These are phyloP conservation scores for Neomonachus schauinslandi DNA, from an alignment of 2,113 vertebrate species.

Conservation along the genomic window DNA sequence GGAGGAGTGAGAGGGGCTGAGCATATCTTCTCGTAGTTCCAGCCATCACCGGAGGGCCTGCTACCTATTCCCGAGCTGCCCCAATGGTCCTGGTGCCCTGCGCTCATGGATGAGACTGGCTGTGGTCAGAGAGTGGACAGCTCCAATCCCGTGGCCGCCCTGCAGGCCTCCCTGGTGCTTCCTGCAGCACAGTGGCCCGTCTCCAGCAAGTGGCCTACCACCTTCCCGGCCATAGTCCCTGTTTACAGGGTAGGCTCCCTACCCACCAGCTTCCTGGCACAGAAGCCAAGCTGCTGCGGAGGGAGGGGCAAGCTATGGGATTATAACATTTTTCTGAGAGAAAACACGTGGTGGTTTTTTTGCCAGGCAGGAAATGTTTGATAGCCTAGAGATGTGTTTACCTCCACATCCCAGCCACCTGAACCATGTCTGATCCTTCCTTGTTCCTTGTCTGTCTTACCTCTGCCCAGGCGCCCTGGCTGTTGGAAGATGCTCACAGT, in stretches of 20 bases:
- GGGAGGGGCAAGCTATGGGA: neutral
- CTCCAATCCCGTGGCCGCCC: fast-evolving
- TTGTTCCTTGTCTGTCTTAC: constrained; percentile 49
- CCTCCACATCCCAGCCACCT: fast-evolving
- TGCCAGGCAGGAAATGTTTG: constrained; percentile 54
- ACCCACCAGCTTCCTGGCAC: neutral
- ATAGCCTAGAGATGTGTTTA: neutral
- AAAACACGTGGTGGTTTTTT: neutral
- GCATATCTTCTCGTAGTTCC: fast-evolving
- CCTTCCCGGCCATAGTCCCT: neutral
- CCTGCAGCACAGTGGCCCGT: neutral
- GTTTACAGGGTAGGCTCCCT: neutral
- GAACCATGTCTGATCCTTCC: neutral
- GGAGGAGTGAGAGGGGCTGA: neutral
- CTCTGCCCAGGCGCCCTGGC: neutral
- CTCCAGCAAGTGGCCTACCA: neutral
- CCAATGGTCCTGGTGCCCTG: fast-evolving
- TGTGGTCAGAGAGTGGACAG: fast-evolving
- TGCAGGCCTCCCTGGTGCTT: neutral
- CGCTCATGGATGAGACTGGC: fast-evolving
- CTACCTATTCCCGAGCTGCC: neutral
- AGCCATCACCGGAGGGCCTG: fast-evolving
- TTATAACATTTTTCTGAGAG: neutral
- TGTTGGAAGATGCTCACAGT: constrained; percentile 84
- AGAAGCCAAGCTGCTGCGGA: neutral